Evolutionary conservation across 1,140 invertebrate genomes (phyloP), one percentile per base, ranked within the genome.

Genomic region (Neodiprion pinetum): DNA sequence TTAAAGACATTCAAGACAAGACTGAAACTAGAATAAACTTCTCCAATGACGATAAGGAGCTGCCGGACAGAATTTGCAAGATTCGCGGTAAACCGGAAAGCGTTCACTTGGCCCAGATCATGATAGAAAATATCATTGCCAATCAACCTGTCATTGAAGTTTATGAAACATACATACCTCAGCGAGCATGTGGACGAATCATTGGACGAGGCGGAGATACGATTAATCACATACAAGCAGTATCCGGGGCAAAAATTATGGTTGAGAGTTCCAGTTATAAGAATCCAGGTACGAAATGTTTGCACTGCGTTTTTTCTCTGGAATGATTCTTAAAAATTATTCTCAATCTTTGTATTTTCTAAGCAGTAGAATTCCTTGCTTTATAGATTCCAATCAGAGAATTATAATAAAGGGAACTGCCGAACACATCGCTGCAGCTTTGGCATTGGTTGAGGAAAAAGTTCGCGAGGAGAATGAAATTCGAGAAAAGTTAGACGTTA

Each of bases 21-120:
- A 93, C 93, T 0, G 90, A 91, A 61, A 93, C 94, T 4, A 89
- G 88, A 77, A 93, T 97, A 68, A 90, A 91, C 81, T 95, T 95
- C 77, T 84, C 81, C 84, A 88, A 28, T 86, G 89, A 90, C 0
- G 83, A 89, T 11, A 1, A 79, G 7, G 76, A 78, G 28, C 28
- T 9, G 21, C 5, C 74, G 21, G 72, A 85, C 10, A 86, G 90
- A 75, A 88, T 91, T 21, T 95, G 95, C 75, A 84, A 92, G 3
- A 94, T 96, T 66, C 87, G 87, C 66, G 95, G 95, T 2, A 84
- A 85, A 1, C 82, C 86, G 0, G 91, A 94, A 67, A 86, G 89
- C 23, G 91, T 93, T 0, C 90, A 91, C 71, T 82, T 92, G 7
- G 95, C 95, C 0, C 92, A 95, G 78, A 88, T 89, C 1, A 82